Percentiles rank a stretch among this genome's conserved stretches.
Conservation (phyloP, 2,888 invertebrate genomes). For the Bombylius major region DNA sequence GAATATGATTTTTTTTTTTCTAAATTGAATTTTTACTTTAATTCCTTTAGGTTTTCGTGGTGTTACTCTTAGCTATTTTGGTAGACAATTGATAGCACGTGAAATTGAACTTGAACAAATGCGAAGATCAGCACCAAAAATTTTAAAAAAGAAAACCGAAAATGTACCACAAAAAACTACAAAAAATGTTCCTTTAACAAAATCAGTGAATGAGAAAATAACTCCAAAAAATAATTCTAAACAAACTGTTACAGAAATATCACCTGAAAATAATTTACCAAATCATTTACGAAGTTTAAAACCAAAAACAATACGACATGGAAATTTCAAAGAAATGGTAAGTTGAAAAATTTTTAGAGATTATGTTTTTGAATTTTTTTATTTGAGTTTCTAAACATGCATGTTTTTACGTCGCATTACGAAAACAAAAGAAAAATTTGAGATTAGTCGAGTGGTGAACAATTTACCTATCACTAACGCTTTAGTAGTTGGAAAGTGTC, state of each 20-base stretch:
- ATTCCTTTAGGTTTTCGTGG: constrained; percentile 22
- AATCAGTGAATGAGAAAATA: constrained; percentile 8
- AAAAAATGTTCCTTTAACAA: constrained; percentile 9
- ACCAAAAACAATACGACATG: constrained; percentile 41
- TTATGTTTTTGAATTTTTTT: too few species aligned
- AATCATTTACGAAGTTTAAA: constrained; percentile 59
- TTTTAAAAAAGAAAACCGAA: constrained; percentile 4
- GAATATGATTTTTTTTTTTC: too few species aligned
- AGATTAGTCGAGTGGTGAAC: too few species aligned
- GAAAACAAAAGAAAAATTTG: too few species aligned
- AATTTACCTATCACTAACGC: too few species aligned
- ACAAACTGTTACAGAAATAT: constrained; percentile 9
- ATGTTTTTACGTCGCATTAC: too few species aligned
- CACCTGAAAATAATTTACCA: constrained; percentile 36
- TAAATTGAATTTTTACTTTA: not conserved
- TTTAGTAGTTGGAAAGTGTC: too few species aligned
- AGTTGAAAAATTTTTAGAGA: constrained; percentile 14
- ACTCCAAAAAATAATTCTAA: not conserved
- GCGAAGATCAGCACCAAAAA: constrained; percentile 39
- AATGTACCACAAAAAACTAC: constrained; percentile 10
- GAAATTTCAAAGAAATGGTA: constrained; percentile 38
- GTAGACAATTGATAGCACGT: constrained; percentile 66
- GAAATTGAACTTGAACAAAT: constrained; percentile 74
- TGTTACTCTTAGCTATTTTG: constrained; percentile 47
- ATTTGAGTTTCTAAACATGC: too few species aligned